Conservation (phyloP, 1,140 invertebrate genomes). For the Hetaerina americana region DNA sequence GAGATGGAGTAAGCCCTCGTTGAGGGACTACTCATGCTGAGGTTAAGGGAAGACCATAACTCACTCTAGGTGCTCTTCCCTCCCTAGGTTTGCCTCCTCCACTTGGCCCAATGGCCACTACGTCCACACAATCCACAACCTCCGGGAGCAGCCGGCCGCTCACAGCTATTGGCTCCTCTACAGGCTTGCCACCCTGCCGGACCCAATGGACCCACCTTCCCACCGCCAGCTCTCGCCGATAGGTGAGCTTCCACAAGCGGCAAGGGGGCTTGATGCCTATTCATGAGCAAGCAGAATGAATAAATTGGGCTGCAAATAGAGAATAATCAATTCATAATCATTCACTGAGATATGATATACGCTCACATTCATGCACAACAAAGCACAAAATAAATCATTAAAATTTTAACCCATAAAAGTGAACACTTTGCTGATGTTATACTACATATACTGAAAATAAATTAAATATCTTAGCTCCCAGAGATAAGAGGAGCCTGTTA, state of each 20-base stretch:
- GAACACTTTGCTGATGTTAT: no score
- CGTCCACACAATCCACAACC: constrained; percentile 72
- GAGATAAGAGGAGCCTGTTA: no score
- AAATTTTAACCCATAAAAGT: no score
- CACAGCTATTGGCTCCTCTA: constrained; percentile 82
- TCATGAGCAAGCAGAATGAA: neutral
- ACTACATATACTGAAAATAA: no score
- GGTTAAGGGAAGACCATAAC: no score
- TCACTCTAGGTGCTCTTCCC: no score
- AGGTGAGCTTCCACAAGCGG: constrained; percentile 38
- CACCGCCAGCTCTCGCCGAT: constrained; percentile 73
- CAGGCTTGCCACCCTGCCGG: constrained; percentile 56
- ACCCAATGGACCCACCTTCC: constrained; percentile 59
- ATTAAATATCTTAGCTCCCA: no score
- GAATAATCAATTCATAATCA: constrained; percentile 4
- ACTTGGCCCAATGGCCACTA: constrained; percentile 85
- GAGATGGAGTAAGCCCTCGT: no score
- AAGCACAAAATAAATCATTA: no score
- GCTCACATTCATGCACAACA: no score
- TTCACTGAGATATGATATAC: no score
- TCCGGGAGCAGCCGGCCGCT: constrained; percentile 71
- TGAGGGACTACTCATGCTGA: no score
- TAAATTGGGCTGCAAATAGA: neutral
- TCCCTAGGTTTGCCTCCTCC: constrained; percentile 61
- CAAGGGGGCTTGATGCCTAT: neutral